These are phyloP conservation scores for Amphipoea lucens DNA, from an alignment of 2,888 invertebrate genomes.

Conservation along the genomic window DNA sequence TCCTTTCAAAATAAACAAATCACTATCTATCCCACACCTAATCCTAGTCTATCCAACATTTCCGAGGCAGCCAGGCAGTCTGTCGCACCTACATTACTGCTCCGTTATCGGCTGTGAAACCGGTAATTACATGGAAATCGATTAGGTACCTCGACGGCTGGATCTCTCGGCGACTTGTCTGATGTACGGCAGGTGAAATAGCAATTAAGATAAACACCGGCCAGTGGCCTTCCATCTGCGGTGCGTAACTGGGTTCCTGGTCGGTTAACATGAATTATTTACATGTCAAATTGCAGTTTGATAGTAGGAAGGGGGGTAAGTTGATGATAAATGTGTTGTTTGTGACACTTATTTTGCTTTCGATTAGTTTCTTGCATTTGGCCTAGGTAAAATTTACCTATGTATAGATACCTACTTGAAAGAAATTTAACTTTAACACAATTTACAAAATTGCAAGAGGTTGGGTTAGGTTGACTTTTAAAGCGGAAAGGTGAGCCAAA, in stretches of 20 bases:
- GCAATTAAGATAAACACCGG: constrained; percentile 76
- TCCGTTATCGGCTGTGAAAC: constrained; percentile 64
- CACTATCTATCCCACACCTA: not conserved
- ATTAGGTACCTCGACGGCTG: constrained; percentile 72
- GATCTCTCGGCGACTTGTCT: constrained; percentile 60
- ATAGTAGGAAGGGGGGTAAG: constrained; percentile 5
- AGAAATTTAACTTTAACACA: not conserved
- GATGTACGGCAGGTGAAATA: constrained; percentile 73
- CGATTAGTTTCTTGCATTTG: not conserved
- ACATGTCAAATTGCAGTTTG: constrained; percentile 39
- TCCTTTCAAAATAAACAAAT: constrained; percentile 10
- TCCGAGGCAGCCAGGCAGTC: constrained; percentile 76
- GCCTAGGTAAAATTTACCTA: not conserved
- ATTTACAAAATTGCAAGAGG: not conserved
- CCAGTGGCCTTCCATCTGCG: constrained; percentile 66
- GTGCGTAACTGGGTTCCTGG: constrained; percentile 56
- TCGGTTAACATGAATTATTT: constrained; percentile 50
- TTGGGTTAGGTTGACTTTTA: not conserved
- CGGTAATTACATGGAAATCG: constrained; percentile 75
- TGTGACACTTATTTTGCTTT: not conserved
- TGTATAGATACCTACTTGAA: too few relatives aligned
- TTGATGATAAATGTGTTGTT: constrained; percentile 1
- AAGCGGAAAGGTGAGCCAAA: not conserved
- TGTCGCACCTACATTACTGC: constrained; percentile 65
- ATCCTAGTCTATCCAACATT: constrained; percentile 30